phyloP scores from a whole-genome alignment of 1,140 invertebrate genomes.

The Teleogryllus occipitalis region DNA sequence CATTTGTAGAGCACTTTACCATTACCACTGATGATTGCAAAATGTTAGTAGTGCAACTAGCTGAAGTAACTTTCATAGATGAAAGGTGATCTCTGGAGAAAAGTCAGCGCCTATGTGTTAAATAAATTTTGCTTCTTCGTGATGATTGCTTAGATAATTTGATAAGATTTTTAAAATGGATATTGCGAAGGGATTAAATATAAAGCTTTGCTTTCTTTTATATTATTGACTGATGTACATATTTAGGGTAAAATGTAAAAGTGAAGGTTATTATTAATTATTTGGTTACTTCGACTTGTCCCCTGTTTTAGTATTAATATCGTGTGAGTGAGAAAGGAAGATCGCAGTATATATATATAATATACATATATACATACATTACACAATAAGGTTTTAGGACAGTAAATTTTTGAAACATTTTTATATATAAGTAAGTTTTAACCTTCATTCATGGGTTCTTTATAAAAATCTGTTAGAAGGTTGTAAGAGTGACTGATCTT shows the following conservation, averaged over 20 bases:
- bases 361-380: slow-evolving; percentile 12
- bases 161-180: slow-evolving; percentile 6
- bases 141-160: neutral
- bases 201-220: slow-evolving; percentile 18
- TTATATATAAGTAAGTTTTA: slow-evolving; percentile 6
- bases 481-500: slow-evolving; percentile 8
- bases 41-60: neutral
- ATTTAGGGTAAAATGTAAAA: slow-evolving; percentile 16
- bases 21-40: slow-evolving; percentile 4
- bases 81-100: slow-evolving; percentile 1
- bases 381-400: slow-evolving; percentile 4
- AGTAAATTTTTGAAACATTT: slow-evolving; percentile 6
- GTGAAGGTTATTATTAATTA: slow-evolving; percentile 24
- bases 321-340: slow-evolving; percentile 11
- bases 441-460: slow-evolving; percentile 4
- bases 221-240: slow-evolving; percentile 25
- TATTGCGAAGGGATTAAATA: neutral
- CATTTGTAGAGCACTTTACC: neutral
- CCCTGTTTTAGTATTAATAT: slow-evolving; percentile 17
- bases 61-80: neutral
- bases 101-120: slow-evolving; percentile 17
- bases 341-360: neutral
- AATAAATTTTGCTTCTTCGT: slow-evolving; percentile 10
- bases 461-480: neutral
- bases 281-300: slow-evolving; percentile 27